These are phyloP conservation scores for Tetraneura akinire DNA, from an alignment of 1,140 invertebrate species.

Conservation along the genomic window DNA sequence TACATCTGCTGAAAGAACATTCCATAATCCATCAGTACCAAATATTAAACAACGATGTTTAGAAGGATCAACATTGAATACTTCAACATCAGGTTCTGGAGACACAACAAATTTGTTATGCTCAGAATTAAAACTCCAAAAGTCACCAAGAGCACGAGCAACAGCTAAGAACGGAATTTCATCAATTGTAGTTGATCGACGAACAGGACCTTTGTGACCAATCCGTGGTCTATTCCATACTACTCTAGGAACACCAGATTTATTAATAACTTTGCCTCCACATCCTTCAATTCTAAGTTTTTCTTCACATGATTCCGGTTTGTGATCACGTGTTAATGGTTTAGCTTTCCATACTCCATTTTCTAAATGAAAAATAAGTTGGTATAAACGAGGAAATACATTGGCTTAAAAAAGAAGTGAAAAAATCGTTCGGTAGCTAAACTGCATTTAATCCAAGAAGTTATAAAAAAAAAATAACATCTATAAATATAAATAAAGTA, in stretches of 20 bases:
- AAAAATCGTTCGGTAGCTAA: too few relatives aligned
- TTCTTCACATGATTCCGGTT: slow-evolving; percentile 88
- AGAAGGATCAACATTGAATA: slow-evolving; percentile 79
- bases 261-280: slow-evolving; percentile 85
- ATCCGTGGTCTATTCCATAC: slow-evolving; percentile 92
- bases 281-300: slow-evolving; percentile 81
- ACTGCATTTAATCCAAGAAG: too few relatives aligned
- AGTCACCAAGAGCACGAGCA: slow-evolving; percentile 87
- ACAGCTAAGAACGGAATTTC: slow-evolving; percentile 96
- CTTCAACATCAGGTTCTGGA: slow-evolving; percentile 93
- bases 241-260: slow-evolving; percentile 91
- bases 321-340: slow-evolving; percentile 87
- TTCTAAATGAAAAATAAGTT: slow-evolving; percentile 58
- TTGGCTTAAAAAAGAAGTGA: too few relatives aligned
- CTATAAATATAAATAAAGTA: too few relatives aligned
- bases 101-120: slow-evolving; percentile 91
- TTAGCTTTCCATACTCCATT: slow-evolving; percentile 75
- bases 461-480: too few relatives aligned
- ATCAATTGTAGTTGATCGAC: slow-evolving; percentile 82
- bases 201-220: slow-evolving; percentile 78
- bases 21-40: slow-evolving; percentile 96
- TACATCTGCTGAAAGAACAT: slow-evolving; percentile 82
- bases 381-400: too few relatives aligned
- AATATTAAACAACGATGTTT: slow-evolving; percentile 85
- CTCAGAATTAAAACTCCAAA: slow-evolving; percentile 94